Evolutionary conservation across 2,113 vertebrate genomes (phyloP).

Genomic region (Balaenoptera acutorostrata): DNA sequence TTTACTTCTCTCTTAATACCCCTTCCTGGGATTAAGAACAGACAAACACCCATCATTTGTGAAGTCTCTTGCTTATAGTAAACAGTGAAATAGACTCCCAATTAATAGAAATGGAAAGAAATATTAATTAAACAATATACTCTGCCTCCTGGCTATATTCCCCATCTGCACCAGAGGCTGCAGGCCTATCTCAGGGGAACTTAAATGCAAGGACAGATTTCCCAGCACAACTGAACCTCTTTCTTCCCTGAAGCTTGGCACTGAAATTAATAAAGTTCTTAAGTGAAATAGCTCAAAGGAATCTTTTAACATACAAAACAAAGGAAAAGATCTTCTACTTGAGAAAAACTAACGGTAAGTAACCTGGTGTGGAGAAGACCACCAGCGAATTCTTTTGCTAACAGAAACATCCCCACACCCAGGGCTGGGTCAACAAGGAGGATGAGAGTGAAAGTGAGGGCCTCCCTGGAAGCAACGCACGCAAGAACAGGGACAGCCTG

Average conservation of each 20-base stretch:
- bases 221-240: neutral
- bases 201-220: neutral
- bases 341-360: neutral
- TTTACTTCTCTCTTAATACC: neutral
- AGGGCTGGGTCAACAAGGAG: no score
- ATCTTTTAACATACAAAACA: neutral
- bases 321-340: neutral
- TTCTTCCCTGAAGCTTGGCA: neutral
- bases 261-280: neutral
- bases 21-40: neutral
- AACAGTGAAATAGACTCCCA: neutral
- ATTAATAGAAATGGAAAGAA: neutral
- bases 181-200: no score
- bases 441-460: neutral
- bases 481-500: rapidly evolving
- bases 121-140: neutral
- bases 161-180: neutral
- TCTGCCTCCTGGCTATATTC: neutral
- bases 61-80: neutral
- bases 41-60: neutral
- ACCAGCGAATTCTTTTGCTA: neutral
- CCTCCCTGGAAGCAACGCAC: neutral
- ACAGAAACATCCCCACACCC: neutral
- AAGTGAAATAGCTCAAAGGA: neutral
- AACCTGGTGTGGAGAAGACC: neutral